phyloP scores from a whole-genome alignment of 2,797 vertebrate genomes.

The Enteromius treurensis region DNA sequence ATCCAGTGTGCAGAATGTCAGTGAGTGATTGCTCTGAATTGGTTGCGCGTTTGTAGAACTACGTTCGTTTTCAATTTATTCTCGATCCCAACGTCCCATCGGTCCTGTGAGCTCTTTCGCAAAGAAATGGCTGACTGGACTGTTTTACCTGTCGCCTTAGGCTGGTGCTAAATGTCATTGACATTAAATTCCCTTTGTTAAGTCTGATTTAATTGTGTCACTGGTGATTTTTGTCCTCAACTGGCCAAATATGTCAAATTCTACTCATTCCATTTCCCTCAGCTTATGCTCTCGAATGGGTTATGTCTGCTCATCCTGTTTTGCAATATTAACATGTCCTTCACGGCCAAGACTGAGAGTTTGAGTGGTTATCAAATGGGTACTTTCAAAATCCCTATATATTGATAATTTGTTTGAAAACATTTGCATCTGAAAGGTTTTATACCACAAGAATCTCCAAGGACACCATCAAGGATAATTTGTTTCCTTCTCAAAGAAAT shows the following conservation, averaged over 20 bases:
- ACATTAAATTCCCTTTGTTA: constrained; percentile 80
- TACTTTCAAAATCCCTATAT: constrained; percentile 66
- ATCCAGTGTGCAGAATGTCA: constrained; percentile 4
- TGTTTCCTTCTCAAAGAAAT: constrained; percentile 2
- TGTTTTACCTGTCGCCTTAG: constrained; percentile 90
- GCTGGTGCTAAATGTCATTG: constrained; percentile 96
- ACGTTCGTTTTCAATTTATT: constrained; percentile 44
- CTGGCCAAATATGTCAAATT: constrained; percentile 61
- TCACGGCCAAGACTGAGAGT: constrained; percentile 69
- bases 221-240: constrained; percentile 67
- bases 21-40: constrained; percentile 37
- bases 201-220: constrained; percentile 75
- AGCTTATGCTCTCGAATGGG: constrained; percentile 55
- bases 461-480: not conserved
- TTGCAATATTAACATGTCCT: constrained; percentile 72
- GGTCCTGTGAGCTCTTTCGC: constrained; percentile 66
- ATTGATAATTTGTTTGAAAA: constrained; percentile 68
- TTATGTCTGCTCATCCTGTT: constrained; percentile 49
- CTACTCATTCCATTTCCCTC: constrained; percentile 57
- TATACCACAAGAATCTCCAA: not conserved
- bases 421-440: constrained; percentile 50
- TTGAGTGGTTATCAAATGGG: constrained; percentile 29
- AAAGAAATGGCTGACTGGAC: constrained; percentile 93
- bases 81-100: not conserved
- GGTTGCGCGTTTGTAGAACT: constrained; percentile 31